These are phyloP conservation scores for Dromius quadrimaculatus DNA, from an alignment of 2,888 invertebrate species.

Conservation along the genomic window DNA sequence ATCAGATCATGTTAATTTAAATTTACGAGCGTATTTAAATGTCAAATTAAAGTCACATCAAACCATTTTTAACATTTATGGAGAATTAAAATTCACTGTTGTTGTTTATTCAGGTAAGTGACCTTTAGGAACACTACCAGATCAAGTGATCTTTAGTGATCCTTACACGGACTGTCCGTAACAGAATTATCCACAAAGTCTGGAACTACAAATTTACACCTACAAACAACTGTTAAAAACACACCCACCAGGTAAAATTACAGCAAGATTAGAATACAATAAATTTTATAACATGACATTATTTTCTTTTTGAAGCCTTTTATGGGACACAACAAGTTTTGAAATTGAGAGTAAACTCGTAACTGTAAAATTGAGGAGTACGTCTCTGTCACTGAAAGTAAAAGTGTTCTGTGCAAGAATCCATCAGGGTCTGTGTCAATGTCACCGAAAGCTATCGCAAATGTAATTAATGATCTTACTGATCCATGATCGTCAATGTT, in stretches of 20 bases:
- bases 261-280: background rate
- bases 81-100: slow-evolving; percentile 16
- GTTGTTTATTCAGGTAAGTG: slow-evolving; percentile 18
- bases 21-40: slow-evolving; percentile 15
- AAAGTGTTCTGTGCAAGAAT: background rate
- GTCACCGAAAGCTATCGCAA: background rate
- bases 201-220: slow-evolving; percentile 41
- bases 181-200: slow-evolving; percentile 1
- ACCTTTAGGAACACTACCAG: slow-evolving; percentile 27
- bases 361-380: too few species aligned
- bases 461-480: slow-evolving; percentile 28
- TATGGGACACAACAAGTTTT: too few species aligned
- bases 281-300: too few species aligned
- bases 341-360: too few species aligned
- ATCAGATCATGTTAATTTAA: slow-evolving; percentile 14
- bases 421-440: slow-evolving; percentile 28
- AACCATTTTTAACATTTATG: slow-evolving; percentile 10
- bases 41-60: slow-evolving; percentile 10
- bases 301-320: too few species aligned
- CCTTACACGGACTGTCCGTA: slow-evolving; percentile 23
- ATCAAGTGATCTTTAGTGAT: slow-evolving; percentile 6
- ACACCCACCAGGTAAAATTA: slow-evolving; percentile 5
- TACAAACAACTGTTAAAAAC: slow-evolving; percentile 1
- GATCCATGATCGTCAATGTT: slow-evolving; percentile 19
- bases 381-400: too few species aligned